A percentile compares a stretch with the other conserved stretches of the same genome.
Conservation (phyloP, 2,113 vertebrate genomes). For the Apaloderma vittatum region DNA sequence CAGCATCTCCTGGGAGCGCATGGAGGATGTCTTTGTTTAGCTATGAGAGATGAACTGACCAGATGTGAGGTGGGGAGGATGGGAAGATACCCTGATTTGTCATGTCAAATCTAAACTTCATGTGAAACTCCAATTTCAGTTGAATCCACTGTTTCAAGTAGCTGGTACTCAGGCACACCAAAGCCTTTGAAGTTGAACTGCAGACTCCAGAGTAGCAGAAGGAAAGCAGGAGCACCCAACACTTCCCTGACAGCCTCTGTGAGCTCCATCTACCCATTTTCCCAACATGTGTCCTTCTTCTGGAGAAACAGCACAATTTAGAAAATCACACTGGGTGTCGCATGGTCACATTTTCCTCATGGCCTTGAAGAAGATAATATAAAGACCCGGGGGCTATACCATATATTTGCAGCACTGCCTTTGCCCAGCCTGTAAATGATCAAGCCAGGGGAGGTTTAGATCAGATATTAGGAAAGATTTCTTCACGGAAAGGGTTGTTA, state of each 20-base stretch:
- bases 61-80: fast-evolving
- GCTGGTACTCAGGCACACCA: background rate
- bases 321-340: background rate
- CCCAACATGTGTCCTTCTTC: background rate
- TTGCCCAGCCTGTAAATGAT: background rate
- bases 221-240: background rate
- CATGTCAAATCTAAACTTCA: background rate
- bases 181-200: background rate
- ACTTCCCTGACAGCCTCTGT: background rate
- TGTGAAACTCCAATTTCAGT: background rate
- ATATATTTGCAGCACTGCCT: background rate
- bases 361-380: background rate
- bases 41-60: background rate
- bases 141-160: background rate
- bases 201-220: background rate
- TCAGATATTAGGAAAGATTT: background rate
- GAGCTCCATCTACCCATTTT: background rate
- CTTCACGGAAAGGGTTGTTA: background rate
- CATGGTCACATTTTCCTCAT: background rate
- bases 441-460: background rate
- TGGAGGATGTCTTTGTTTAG: background rate
- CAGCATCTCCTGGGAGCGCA: fast-evolving
- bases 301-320: background rate
- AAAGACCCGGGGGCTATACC: background rate
- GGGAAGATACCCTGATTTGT: background rate